Percentiles rank a stretch among this genome's conserved stretches.
These are phyloP conservation scores for Gallinago stenura DNA, from an alignment of 2,797 vertebrate genomes.

Conservation along the genomic window DNA sequence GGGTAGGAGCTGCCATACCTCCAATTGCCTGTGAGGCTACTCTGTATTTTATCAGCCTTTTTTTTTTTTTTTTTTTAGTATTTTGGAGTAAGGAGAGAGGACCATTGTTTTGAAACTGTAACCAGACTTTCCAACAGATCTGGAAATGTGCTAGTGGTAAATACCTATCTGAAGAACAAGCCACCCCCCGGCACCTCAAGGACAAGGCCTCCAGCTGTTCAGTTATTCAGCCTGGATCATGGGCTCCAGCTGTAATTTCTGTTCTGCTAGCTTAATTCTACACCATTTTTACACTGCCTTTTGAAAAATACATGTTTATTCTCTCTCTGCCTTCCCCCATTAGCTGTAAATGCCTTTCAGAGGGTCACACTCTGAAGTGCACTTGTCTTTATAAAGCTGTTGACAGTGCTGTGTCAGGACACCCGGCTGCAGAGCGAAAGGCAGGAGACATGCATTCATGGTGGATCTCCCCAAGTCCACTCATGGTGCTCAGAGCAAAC, in stretches of 20 bases:
- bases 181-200: not conserved
- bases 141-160: slow-evolving; percentile 8
- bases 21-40: slow-evolving; percentile 14
- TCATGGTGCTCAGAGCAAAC: not conserved
- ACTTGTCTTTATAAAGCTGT: not conserved
- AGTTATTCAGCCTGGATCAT: not conserved
- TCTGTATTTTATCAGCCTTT: not conserved
- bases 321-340: not conserved
- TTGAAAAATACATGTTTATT: slow-evolving; percentile 47
- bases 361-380: not conserved
- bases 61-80: not conserved
- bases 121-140: not conserved
- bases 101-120: slow-evolving; percentile 25
- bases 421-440: not conserved
- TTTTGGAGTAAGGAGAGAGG: not conserved
- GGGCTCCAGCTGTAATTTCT: slow-evolving; percentile 37
- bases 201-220: slow-evolving; percentile 51
- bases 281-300: not conserved
- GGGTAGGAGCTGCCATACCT: slow-evolving; percentile 57
- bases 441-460: not conserved
- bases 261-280: slow-evolving; percentile 7
- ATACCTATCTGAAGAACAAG: slow-evolving; percentile 13
- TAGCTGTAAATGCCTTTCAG: slow-evolving; percentile 47
- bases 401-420: not conserved
- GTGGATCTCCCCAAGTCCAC: not conserved